Conservation (phyloP, 1,140 invertebrate species). For the Bactericera cockerelli region DNA sequence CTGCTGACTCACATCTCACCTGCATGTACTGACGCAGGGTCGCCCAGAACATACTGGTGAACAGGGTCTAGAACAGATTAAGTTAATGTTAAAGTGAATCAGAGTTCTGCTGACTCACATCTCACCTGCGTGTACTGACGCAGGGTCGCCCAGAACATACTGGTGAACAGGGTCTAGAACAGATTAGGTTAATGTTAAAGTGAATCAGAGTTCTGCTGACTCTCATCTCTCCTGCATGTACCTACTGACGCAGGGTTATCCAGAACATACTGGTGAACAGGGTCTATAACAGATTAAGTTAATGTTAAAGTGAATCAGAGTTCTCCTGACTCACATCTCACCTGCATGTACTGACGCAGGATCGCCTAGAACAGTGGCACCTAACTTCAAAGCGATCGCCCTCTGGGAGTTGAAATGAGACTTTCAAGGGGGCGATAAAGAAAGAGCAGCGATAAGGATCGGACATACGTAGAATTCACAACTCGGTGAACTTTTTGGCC, state of each 20-base stretch:
- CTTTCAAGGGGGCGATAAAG: not conserved
- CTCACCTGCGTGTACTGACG: constrained; percentile 75
- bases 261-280: constrained; percentile 86
- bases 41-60: constrained; percentile 90
- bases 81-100: too few species aligned
- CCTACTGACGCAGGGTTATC: constrained; percentile 81
- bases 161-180: constrained; percentile 63
- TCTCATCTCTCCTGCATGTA: constrained; percentile 55
- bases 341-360: constrained; percentile 72
- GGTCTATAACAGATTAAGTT: constrained; percentile 45
- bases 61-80: too few species aligned
- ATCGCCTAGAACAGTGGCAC: constrained; percentile 57
- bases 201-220: constrained; percentile 38
- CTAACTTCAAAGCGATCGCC: too few species aligned
- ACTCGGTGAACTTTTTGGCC: too few species aligned
- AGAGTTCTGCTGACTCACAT: constrained; percentile 40
- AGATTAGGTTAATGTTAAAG: too few species aligned
- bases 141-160: constrained; percentile 90
- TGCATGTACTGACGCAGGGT: constrained; percentile 78
- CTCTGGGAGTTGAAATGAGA: too few species aligned
- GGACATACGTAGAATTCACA: too few species aligned
- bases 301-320: constrained; percentile 30
- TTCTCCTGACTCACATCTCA: constrained; percentile 45
- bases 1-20: constrained; percentile 48
- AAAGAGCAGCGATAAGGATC: constrained; percentile 1